Conservation (phyloP, 2,113 vertebrate species). For the Sterna hirundo region DNA sequence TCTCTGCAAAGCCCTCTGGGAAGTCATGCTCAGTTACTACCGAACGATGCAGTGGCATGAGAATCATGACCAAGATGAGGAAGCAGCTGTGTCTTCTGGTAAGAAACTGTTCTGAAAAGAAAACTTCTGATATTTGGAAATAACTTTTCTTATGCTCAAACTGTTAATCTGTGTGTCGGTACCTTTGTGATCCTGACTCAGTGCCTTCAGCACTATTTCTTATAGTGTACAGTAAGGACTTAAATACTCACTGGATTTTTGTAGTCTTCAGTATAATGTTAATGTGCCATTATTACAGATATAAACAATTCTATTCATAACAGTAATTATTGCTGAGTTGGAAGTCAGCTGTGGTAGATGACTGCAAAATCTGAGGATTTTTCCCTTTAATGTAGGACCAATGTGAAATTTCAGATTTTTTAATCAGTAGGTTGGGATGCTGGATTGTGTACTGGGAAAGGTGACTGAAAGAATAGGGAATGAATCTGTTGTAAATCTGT, state of each 20-base stretch:
- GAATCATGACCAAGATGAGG: slow-evolving; percentile 83
- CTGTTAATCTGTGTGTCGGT: background rate
- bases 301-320: background rate
- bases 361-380: background rate
- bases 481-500: background rate
- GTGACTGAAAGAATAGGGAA: background rate
- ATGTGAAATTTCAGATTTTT: background rate
- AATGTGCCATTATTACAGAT: background rate
- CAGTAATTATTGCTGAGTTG: background rate
- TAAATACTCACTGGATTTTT: background rate
- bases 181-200: background rate
- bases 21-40: slow-evolving; percentile 98
- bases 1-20: slow-evolving; percentile 98
- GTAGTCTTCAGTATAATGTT: background rate
- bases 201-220: background rate
- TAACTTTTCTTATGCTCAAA: background rate
- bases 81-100: slow-evolving; percentile 78
- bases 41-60: slow-evolving; percentile 97
- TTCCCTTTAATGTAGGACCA: background rate
- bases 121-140: background rate
- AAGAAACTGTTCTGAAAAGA: slow-evolving; percentile 19
- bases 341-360: background rate
- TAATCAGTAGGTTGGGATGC: background rate
- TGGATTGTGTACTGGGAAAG: background rate
- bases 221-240: background rate